Base-by-base conservation (phyloP, 2,113 vertebrate genomes). In the Brevimyrus niger region DNA sequence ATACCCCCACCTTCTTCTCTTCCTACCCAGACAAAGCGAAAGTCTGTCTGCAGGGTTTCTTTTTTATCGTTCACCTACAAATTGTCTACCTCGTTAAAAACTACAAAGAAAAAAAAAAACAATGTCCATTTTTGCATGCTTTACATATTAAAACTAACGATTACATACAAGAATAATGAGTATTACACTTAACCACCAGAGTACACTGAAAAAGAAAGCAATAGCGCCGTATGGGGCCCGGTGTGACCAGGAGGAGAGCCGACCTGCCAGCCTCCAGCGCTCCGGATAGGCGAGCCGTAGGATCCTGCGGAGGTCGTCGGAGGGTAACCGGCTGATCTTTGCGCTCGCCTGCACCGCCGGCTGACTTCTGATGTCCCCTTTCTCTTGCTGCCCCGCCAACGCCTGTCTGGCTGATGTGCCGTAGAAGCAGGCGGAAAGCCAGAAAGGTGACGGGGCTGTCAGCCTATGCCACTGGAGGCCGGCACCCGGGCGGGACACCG, bases 241-340 rank as follows among this genome's bases (percentile, higher is more conserved):
- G 5, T 23, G 21, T 7, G 55, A 61, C 55, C 21, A 0, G 7
- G 21, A 23, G 19, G 6, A 17, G 23, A 35, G 27, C 15, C 86
- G 88, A 98, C 98, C 97, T 95, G 98, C 88, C 76, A 98, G 93
- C 46, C 96, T 96, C 95, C 97, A 93, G 92, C 97, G 96, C 94
- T 98, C 97, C 0, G 97, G 95, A 3, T 94, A 91, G 73, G 97
- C 96, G 44, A 98, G 94, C 38, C 90, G 65, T 88, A 97, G 61
- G 23, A 99, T 95, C 93, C 96, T 95, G 83, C 86, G 95, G 5
- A 94, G 93, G 69, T 96, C 96, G 8, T 95, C 92, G 90, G 94
- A 31, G 2, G 94, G 94, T 10, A 94, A 65, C 15, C 84, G 84
- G 89, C 87, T 89, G 3, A 92, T 87, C 0, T 87, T 87, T 9